Percentiles rank a stretch among this genome's conserved stretches.
Evolutionary conservation across 2,888 invertebrate genomes (phyloP).

Genomic region (Ptychoptera contaminata): DNA sequence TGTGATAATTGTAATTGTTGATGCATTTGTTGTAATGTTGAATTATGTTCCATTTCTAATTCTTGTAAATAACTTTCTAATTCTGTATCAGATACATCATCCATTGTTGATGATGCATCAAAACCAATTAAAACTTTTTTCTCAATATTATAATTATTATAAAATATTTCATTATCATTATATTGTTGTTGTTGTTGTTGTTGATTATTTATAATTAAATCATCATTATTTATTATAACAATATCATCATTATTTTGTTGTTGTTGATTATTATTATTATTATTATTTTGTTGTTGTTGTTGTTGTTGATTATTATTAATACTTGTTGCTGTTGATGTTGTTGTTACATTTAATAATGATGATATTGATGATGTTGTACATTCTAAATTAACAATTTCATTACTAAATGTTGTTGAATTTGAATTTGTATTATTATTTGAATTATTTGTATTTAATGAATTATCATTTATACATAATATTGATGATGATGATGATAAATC

Average conservation of each 20-base stretch:
- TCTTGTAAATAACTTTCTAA: slow-evolving; percentile 30
- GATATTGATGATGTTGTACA: slow-evolving; percentile 5
- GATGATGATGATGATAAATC: slow-evolving; percentile 23
- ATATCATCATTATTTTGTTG: too few species aligned
- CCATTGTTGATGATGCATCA: slow-evolving; percentile 32
- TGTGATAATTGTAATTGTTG: too few species aligned
- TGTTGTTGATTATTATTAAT: neutral
- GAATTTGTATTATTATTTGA: too few species aligned
- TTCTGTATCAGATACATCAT: slow-evolving; percentile 31
- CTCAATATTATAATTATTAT: too few species aligned
- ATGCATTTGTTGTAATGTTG: too few species aligned
- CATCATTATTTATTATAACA: too few species aligned
- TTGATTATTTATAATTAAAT: too few species aligned
- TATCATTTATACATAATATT: slow-evolving; percentile 10
- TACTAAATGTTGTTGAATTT: slow-evolving; percentile 6
- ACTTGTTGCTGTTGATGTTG: neutral
- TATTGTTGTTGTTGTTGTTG: too few species aligned
- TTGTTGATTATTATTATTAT: too few species aligned
- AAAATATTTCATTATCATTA: too few species aligned
- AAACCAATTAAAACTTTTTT: slow-evolving; percentile 20
- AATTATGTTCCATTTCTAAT: slow-evolving; percentile 16
- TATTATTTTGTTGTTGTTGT: too few species aligned
- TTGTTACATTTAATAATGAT: slow-evolving; percentile 1
- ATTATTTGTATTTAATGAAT: too few species aligned
- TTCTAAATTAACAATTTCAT: slow-evolving; percentile 11